A percentile compares a stretch with the other conserved stretches of the same genome.
Evolutionary conservation across 2,888 invertebrate species (phyloP).

Genomic region (Toxonevra muliebris): DNA sequence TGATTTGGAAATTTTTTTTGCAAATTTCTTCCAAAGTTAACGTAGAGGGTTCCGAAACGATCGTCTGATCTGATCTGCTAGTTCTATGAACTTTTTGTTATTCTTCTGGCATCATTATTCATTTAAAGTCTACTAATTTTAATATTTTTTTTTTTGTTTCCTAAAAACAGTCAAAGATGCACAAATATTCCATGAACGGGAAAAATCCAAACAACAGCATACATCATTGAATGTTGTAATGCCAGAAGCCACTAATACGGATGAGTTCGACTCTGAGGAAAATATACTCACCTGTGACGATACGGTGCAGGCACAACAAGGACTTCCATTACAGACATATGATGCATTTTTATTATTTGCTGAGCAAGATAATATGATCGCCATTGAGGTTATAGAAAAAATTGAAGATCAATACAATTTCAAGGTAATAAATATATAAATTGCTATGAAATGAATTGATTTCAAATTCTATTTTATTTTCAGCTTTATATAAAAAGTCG

Average conservation of each 20-base stretch:
- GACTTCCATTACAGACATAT: conserved; percentile 71
- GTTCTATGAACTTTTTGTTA: no score
- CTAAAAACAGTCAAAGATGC: conserved; percentile 49
- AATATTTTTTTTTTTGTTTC: no score
- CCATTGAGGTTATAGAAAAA: conserved; percentile 64
- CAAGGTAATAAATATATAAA: conserved; percentile 66
- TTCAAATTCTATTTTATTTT: neutral
- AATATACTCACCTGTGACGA: conserved; percentile 68
- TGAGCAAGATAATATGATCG: conserved; percentile 71
- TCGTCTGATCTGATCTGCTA: no score
- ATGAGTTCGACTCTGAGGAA: no score
- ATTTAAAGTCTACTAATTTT: no score
- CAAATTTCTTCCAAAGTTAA: no score
- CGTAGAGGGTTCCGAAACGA: no score
- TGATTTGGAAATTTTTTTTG: no score
- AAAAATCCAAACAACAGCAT: conserved; percentile 42
- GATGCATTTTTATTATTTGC: conserved; percentile 83
- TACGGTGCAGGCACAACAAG: conserved; percentile 64
- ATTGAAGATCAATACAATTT: conserved; percentile 69
- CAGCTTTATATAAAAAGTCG: conserved; percentile 80
- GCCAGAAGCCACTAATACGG: no score
- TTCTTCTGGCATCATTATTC: no score
- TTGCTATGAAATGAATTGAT: neutral
- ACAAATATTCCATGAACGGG: no score
- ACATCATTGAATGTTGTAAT: neutral